Evolutionary conservation across 1,140 invertebrate genomes (phyloP), one percentile per base, ranked within the genome.

Genomic region (Zaprionus gabonicus): DNA sequence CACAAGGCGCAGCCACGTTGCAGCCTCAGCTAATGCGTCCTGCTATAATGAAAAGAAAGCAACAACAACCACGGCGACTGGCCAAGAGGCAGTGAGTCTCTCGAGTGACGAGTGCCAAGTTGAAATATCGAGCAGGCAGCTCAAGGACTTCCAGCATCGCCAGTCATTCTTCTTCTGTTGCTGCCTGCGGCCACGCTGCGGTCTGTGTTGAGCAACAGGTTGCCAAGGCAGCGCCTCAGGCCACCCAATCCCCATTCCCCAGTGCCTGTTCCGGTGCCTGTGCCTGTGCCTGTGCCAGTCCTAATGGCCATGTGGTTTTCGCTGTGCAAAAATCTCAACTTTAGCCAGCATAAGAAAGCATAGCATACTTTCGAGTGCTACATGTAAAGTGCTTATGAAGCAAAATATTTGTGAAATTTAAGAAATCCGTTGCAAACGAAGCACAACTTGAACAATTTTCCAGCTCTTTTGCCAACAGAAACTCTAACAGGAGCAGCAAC

Each of bases 41-140:
- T 15, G 20, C 63, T 65, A 55, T 74, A 80, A 83, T 83, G 81
- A 80, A 80, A 80, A 80, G 76, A 83, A 83, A 83, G 74, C 81
- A 82, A 62, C 75, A 62, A 36, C 10, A 28, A n/a, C 31, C 17
- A 17, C 27, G 23, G 9, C 41, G 2, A 25, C 62, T 53, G 34
- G 46, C 10, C 4, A 15, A 41, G 15, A 27, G 31, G 60, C 60
- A 51, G 41, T 2, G 41, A 25, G 49, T 36, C 20, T 23, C 62
- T 23, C 62, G 17, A 34, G 38, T 12, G 25, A 25, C 20, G 41
- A 27, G 38, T 56, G 38, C 28, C 69, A 41, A 41, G 31, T 53
- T 58, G 55, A 67, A 73, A 60, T 67, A 60, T 59, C 66, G 71
- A 58, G 71, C 64, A 59, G 59, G 67, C 64, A 67, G 58, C 49